These are phyloP conservation scores for Hedychridium roseum DNA, from an alignment of 2,888 invertebrate genomes.

Conservation along the genomic window DNA sequence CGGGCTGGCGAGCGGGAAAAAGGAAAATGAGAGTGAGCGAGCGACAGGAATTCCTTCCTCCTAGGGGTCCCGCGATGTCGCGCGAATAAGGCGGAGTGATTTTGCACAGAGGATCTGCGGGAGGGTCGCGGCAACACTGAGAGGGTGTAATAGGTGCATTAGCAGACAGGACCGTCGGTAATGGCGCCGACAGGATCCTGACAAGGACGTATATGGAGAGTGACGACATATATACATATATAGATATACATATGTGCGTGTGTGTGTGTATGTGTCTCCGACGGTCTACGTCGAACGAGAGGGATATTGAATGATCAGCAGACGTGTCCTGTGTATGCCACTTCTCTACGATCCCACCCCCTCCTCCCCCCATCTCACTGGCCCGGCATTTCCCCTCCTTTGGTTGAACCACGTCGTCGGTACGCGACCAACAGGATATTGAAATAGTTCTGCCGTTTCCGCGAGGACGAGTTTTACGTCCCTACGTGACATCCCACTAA, in stretches of 20 bases:
- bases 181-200: slow-evolving; percentile 10
- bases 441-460: not conserved
- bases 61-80: no score
- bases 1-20: not conserved
- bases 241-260: no score
- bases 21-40: not conserved
- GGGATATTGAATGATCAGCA: slow-evolving; percentile 12
- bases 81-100: no score
- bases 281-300: slow-evolving; percentile 2
- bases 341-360: no score
- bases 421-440: not conserved
- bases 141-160: slow-evolving; percentile 11
- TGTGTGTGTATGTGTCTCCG: no score
- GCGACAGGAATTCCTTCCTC: not conserved
- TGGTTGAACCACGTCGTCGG: not conserved
- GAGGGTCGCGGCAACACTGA: not conserved
- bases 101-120: no score
- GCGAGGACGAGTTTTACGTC: not conserved
- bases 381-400: no score
- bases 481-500: not conserved
- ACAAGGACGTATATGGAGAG: slow-evolving; percentile 12
- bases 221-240: no score
- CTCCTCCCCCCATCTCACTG: no score
- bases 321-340: no score
- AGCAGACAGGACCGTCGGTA: slow-evolving; percentile 11